phyloP scores from a whole-genome alignment of 2,113 vertebrate genomes.

The Mormoops blainvillei region DNA sequence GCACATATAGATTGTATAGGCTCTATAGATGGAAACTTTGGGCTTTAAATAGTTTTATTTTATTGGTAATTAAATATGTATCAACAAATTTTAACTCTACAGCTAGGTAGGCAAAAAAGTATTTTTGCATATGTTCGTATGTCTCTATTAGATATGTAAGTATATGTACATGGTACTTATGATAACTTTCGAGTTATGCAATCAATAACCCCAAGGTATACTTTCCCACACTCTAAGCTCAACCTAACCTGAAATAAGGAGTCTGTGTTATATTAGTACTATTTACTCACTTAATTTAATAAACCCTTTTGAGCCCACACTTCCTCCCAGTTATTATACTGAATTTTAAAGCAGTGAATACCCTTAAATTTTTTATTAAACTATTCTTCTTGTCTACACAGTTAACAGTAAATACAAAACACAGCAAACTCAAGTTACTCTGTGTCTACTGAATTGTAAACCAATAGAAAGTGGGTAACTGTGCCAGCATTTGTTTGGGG shows the following conservation, averaged over 20 bases:
- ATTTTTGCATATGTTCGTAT: background rate
- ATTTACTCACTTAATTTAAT: background rate
- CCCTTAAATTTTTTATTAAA: background rate
- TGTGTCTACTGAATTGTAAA: background rate
- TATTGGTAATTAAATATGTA: constrained; percentile 74
- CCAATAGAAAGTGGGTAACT: background rate
- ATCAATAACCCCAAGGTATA: background rate
- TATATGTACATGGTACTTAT: background rate
- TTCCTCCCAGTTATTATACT: background rate
- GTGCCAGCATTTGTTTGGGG: background rate
- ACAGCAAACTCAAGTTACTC: background rate
- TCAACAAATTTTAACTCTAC: constrained; percentile 69
- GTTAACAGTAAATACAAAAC: background rate
- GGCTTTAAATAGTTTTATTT: constrained; percentile 72
- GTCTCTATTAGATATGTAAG: background rate
- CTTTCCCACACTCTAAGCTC: background rate
- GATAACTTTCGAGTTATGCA: background rate
- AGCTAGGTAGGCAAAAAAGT: constrained; percentile 59
- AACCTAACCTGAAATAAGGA: background rate
- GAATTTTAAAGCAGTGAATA: background rate
- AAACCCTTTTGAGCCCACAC: background rate
- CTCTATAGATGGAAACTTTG: constrained; percentile 75
- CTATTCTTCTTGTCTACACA: background rate
- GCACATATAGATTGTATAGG: constrained; percentile 55
- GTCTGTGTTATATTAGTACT: background rate